phyloP scores from a whole-genome alignment of 2,113 vertebrate genomes.

The Melanocharis versteri region DNA sequence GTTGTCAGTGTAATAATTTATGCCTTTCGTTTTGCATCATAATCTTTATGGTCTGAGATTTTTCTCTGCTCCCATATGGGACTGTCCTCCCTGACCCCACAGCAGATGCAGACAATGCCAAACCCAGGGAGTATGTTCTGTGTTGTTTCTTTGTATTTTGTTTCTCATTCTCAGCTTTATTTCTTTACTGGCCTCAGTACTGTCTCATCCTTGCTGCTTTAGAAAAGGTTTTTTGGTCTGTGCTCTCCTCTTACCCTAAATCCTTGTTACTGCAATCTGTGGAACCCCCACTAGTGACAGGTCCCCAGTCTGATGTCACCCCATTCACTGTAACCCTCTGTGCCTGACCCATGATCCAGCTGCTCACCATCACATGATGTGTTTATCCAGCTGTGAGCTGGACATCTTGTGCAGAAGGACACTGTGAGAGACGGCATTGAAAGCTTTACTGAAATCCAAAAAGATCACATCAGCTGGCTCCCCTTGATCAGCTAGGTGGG shows the following conservation, averaged over 20 bases:
- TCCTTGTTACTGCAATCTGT: background rate
- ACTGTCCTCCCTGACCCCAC: background rate
- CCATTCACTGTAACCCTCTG: background rate
- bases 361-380: background rate
- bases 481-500: background rate
- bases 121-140: background rate
- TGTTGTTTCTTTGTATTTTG: background rate
- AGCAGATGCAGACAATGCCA: background rate
- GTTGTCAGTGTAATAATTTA: background rate
- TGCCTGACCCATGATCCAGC: background rate
- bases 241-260: background rate
- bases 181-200: background rate
- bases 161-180: background rate
- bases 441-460: background rate
- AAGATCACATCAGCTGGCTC: background rate
- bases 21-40: background rate
- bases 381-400: background rate
- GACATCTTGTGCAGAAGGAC: background rate
- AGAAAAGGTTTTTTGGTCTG: background rate
- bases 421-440: background rate
- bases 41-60: background rate
- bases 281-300: background rate
- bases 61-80: background rate
- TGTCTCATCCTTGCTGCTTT: background rate
- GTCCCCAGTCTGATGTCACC: background rate